These are phyloP conservation scores for Heliothis peltigera DNA, from an alignment of 2,888 invertebrate genomes.

Conservation along the genomic window DNA sequence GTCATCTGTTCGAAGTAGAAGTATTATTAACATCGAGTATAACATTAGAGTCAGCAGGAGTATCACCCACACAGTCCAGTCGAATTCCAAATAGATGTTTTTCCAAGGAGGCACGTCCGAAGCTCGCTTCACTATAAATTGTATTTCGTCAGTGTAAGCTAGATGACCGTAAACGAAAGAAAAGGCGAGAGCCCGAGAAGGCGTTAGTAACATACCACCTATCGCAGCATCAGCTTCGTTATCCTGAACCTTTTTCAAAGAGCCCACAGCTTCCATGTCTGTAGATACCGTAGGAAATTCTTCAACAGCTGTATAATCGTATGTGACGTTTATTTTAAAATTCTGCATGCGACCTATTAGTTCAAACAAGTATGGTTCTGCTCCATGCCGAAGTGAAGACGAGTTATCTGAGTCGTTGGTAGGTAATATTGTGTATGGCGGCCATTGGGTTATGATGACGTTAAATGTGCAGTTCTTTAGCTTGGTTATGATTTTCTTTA, in stretches of 20 bases:
- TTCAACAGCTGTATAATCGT: constrained; percentile 56
- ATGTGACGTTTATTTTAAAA: constrained; percentile 69
- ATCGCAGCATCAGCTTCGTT: constrained; percentile 46
- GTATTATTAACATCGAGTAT: constrained; percentile 43
- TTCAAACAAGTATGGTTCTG: constrained; percentile 67
- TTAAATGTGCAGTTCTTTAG: constrained; percentile 73
- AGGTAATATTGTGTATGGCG: constrained; percentile 63
- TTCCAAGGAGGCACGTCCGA: constrained; percentile 52
- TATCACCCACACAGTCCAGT: constrained; percentile 49
- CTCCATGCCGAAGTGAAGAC: constrained; percentile 51
- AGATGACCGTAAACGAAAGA: constrained; percentile 38
- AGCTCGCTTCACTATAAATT: constrained; percentile 47
- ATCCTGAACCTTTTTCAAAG: constrained; percentile 53
- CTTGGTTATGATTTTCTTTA: constrained; percentile 64
- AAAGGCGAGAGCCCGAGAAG: constrained; percentile 47
- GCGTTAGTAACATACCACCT: constrained; percentile 50
- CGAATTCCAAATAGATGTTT: constrained; percentile 59
- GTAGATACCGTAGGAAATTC: constrained; percentile 61
- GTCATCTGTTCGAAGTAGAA: constrained; percentile 45
- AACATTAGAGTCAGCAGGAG: constrained; percentile 40
- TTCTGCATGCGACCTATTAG: constrained; percentile 68
- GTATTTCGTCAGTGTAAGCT: constrained; percentile 49
- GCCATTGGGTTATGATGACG: constrained; percentile 69
- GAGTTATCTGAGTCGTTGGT: constrained; percentile 21
- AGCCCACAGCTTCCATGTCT: constrained; percentile 67